Evolutionary conservation across 92 coral and sea anemone genomes (phyloP), one percentile per base, ranked within the genome.

Genomic region (Meandrina meandrites): DNA sequence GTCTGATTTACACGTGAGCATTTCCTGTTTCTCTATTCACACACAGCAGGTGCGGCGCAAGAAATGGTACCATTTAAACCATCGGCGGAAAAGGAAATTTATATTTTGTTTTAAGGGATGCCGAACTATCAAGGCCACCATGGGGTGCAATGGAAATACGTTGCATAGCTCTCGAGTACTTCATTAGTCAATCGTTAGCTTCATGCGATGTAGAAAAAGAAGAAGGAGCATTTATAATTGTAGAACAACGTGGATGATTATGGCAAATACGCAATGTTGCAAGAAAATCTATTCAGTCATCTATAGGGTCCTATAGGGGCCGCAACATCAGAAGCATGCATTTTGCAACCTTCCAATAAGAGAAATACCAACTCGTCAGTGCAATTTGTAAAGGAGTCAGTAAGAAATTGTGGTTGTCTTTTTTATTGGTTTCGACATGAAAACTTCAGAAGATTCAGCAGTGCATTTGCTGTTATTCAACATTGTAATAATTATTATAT

Each of bases 21-120:
- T 77, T 85, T 85, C 88, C 88, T 85, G 88, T 85, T 18, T 21
- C 16, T 47, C 77, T 18, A 77, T 85, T 85, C 82, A 77, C 6
- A 16, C 88, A 32, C 88, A 78, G 88, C 82, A 66, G 88, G 82
- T 66, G 82, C 51, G 27, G 80, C 69, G 58, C 22, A 28, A 47
- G 47, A 47, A 30, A 62, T 47, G 12, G 51, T 8, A 50, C 6
- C 68, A 21, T 34, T 45, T 24, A 16, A 84, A 84, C 74, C 42
- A 53, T 84, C 73, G 53, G 80, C 87, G 87, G 87, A 84, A 84
- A 32, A 58, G 71, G 19, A 51, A 56, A 24, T 27, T 54, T 58
- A 58, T 62, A 54, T n/a, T 37, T 54, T 74, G 28, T 17, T 37
- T 11, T 75, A 9, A 56, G 28, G 40, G 51, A 53, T 74, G 56